A percentile compares a stretch with the other conserved stretches of the same genome.
Conservation (phyloP, 2,888 invertebrate genomes). For the Agriopis marginaria region DNA sequence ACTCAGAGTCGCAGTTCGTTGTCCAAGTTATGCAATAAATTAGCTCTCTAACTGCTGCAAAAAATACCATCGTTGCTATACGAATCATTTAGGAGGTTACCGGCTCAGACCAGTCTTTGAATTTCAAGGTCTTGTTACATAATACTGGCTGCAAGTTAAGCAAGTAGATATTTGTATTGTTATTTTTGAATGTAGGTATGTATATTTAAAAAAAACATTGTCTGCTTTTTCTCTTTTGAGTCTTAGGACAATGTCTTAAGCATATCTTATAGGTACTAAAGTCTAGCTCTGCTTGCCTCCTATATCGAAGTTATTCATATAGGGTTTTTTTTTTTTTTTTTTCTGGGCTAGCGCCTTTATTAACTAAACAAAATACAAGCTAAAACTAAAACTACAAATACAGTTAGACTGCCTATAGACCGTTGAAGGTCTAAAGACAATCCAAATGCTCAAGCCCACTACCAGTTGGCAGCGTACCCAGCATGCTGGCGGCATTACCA, state of each 20-base stretch:
- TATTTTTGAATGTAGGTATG: constrained; percentile 1
- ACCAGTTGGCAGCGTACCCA: no score
- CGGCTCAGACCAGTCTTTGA: constrained; percentile 20
- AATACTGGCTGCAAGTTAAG: constrained; percentile 17
- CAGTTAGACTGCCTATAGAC: no score
- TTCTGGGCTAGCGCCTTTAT: no score
- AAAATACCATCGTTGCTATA: constrained; percentile 14
- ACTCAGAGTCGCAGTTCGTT: constrained; percentile 48
- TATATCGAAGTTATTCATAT: not conserved
- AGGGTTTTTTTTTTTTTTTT: no score
- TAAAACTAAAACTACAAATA: no score
- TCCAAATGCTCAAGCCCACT: no score
- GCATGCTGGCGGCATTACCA: no score
- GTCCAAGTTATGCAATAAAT: constrained; percentile 49
- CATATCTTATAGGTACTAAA: no score
- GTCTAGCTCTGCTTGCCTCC: not conserved
- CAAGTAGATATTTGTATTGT: constrained; percentile 6
- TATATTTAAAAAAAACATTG: not conserved
- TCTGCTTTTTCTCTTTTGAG: not conserved
- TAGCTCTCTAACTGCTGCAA: constrained; percentile 13
- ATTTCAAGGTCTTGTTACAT: constrained; percentile 32
- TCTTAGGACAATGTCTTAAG: not conserved
- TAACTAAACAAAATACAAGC: no score
- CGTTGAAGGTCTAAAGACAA: no score
- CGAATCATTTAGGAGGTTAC: constrained; percentile 23